phyloP scores from a whole-genome alignment of 2,888 invertebrate genomes.

The Lamellibrachia satsuma region DNA sequence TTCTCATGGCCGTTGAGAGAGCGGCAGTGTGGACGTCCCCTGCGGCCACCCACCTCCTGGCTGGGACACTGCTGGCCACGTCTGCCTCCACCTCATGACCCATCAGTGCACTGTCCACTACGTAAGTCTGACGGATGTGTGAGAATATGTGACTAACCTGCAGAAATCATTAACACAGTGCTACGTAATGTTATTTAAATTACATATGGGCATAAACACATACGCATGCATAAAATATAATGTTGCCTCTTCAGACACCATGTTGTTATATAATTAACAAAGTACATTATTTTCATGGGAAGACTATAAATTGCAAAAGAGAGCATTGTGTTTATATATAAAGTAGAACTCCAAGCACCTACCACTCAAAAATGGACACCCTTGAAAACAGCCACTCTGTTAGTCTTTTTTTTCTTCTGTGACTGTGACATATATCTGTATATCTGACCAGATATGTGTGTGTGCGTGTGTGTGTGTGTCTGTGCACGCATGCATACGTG shows the following conservation, averaged over 20 bases:
- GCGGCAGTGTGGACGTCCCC: neutral
- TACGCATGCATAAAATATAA: too few species aligned
- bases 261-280: too few species aligned
- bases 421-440: neutral
- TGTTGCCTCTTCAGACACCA: too few species aligned
- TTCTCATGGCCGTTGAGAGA: neutral
- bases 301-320: too few species aligned
- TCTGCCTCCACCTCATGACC: neutral
- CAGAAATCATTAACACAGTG: neutral
- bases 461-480: neutral
- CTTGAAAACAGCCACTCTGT: neutral
- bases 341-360: neutral
- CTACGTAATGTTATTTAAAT: neutral
- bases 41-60: neutral
- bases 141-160: neutral
- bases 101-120: neutral
- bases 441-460: neutral
- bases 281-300: too few species aligned
- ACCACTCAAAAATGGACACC: neutral
- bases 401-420: neutral
- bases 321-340: too few species aligned
- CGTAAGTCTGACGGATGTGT: neutral
- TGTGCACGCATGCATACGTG: too few species aligned
- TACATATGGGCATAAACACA: too few species aligned
- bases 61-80: neutral